Evolutionary conservation across 2,113 vertebrate genomes (phyloP), one percentile per base, ranked within the genome.

Genomic region (Pangasianodon hypophthalmus): DNA sequence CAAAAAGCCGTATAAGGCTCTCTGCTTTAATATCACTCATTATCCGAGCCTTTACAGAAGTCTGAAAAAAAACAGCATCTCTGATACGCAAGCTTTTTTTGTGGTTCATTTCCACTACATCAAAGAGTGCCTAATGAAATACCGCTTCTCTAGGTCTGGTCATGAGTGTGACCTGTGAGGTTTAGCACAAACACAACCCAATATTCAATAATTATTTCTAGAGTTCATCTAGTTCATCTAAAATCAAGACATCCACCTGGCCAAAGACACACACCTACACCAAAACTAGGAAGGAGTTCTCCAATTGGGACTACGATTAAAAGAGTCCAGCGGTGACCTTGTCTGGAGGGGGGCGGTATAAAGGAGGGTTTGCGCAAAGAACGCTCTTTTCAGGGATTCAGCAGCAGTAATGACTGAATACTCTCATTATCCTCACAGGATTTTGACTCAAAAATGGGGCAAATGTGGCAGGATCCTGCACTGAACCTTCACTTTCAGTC

Each of bases 221-320:
- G 62, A 56, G 46, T 71, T 71, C 56, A 67, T 58, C 52, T 84
- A 44, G 32, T 60, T 58, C 32, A 84, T 84, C 11, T 14, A 84
- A 26, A 79, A 88, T 85, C 79, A 87, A 52, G 50, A 54, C 29
- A 54, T 52, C 50, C 16, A 32, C 79, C 79, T 16, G 6, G 79
- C 32, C 79, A 82, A n/a, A 83, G 13, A 26, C 67, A 87, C 6
- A 1, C 11, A 52, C 79, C 75, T 21, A 67, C 48, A 32, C 32
- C 71, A 56, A 88, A 50, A 24, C 32, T 8, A 32, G 79, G 46
- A 80, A 83, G 37, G 71, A 90, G 54, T 46, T 41, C 13, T 50
- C 80, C 75, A 93, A 91, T 92, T 91, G 90, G 50, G 81, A 56
- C 52, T 48, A 75, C 26, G 88, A 87, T 89, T 58, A 87, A 77